Base-by-base conservation (phyloP, 2,797 vertebrate species). In the Sciurus vulgaris region DNA sequence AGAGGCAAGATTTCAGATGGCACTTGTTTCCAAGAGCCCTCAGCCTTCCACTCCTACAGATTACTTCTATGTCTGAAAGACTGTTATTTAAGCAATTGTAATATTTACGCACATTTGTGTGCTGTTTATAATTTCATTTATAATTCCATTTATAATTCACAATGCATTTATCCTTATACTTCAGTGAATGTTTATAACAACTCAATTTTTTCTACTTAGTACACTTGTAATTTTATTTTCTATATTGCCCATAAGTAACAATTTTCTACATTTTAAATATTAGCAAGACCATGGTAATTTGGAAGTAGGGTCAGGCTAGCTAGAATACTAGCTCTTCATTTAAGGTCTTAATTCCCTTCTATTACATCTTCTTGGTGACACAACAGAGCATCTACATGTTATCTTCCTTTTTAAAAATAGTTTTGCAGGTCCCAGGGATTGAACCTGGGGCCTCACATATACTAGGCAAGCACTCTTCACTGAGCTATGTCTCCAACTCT, bases 171-270 rank as follows among this genome's bases (percentile, higher is more conserved):
- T 12, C 22, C 47, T 81, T 18, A 73, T 44, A 49, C 28, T 28
- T 59, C 49, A 76, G 41, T 87, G 41, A 77, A 20, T 95, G 87
- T 92, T 84, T 74, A 33, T 93, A 20, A 73, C 93, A 12, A 33
- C 47, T 65, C 3, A 13, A 12, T 85, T 49, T 72, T 86, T 79
- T 67, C 24, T 96, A 70, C 28, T 92, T 86, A 54, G 30, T 88
- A 70, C 77, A 28, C 28, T 49, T 61, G 59, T 44, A 33, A 24
- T 76, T 87, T 88, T 5, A 14, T 41, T 95, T 74, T 96, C 77
- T 41, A 38, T 95, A 2, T 95, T 95, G 5, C 51, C 59, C 33
- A 13, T 44, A n/a, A 49, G 6, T 33, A 22, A 44, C 24, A 26
- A 49, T 63, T 87, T 11, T 35, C 35, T 73, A 69, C 74, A 22